Evolutionary conservation across 1,140 invertebrate species (phyloP), one percentile per base, ranked within the genome.

Genomic region (Ips nitidus): DNA sequence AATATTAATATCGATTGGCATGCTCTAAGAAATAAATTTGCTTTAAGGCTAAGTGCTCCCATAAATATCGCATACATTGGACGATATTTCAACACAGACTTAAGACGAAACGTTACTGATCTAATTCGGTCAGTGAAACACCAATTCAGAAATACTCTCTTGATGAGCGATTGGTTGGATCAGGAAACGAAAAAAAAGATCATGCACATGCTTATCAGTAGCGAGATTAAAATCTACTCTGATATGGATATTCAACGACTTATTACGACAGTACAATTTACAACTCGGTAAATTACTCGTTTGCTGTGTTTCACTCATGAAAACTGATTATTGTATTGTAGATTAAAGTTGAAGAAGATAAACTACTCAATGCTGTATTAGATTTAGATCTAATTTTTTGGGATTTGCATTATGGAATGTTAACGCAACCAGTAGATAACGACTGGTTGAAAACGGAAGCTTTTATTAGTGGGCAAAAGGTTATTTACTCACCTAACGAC

Each of bases 221-320:
- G 94, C 88, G 82, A 86, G 1, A 86, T 88, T 2, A 89, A 94
- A 76, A 93, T 95, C 74, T 92, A 90, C 1, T 94, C 94, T 76
- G 91, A 92, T 4, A 88, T 90, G 61, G 94, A 95, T 81, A 86
- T 96, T 50, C 78, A 93, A 2, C 85, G 94, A 52, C 72, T 73
- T 4, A 7, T 67, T 40, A 61, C 37, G 69, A 69, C 6, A 66
- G 62, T 42, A 39, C 47, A 2, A 8, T 50, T 52, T 74, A 71
- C 47, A 6, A 61, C 45, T 53, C 47, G 2, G 73, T 70, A 52
- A 74, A 70, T 47, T 57, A 36, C 3, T 38, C 22, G 4, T 4
- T 6, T n/a, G 22, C 5, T 7, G 41, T n/a, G 3, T 56, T 41
- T 65, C 4, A 8, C 2, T n/a, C 8, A 5, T 50, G 36, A 1